phyloP scores from a whole-genome alignment of 2,888 invertebrate species.

The Trisateles emortualis region DNA sequence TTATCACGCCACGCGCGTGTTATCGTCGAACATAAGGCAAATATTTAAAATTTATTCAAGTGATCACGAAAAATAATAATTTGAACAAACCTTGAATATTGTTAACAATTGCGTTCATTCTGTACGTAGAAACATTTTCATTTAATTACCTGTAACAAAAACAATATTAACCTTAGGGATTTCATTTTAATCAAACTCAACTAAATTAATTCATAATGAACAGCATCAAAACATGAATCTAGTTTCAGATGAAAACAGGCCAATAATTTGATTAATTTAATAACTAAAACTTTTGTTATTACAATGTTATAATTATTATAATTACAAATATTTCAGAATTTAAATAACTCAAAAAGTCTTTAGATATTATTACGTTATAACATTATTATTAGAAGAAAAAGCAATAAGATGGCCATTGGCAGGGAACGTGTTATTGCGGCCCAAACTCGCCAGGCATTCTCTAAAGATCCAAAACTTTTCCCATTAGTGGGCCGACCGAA shows the following conservation, averaged over 20 bases:
- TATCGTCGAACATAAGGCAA: slow-evolving; percentile 41
- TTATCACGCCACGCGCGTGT: slow-evolving; percentile 14
- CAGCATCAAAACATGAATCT: too few relatives aligned
- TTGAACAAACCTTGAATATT: slow-evolving; percentile 61
- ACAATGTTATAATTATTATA: too few relatives aligned
- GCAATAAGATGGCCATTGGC: slow-evolving; percentile 61
- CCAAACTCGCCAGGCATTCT: slow-evolving; percentile 54
- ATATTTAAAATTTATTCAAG: slow-evolving; percentile 62
- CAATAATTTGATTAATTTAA: too few relatives aligned
- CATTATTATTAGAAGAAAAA: slow-evolving; percentile 52
- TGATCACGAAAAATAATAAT: slow-evolving; percentile 53
- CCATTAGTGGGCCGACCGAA: slow-evolving; percentile 56
- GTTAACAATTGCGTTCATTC: slow-evolving; percentile 32
- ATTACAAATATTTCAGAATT: too few relatives aligned
- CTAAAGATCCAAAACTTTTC: slow-evolving; percentile 61
- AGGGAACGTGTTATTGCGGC: slow-evolving; percentile 51
- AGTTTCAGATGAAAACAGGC: too few relatives aligned
- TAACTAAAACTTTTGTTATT: too few relatives aligned
- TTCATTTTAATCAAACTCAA: slow-evolving; percentile 11
- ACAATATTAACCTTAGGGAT: slow-evolving; percentile 10
- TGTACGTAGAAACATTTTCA: slow-evolving; percentile 37
- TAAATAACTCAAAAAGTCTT: too few relatives aligned
- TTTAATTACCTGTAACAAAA: slow-evolving; percentile 74
- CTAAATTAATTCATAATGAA: too few relatives aligned
- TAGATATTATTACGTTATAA: slow-evolving; percentile 14